These are phyloP conservation scores for Heterodera carotae DNA, from an alignment of 1,140 invertebrate genomes.

Conservation along the genomic window DNA sequence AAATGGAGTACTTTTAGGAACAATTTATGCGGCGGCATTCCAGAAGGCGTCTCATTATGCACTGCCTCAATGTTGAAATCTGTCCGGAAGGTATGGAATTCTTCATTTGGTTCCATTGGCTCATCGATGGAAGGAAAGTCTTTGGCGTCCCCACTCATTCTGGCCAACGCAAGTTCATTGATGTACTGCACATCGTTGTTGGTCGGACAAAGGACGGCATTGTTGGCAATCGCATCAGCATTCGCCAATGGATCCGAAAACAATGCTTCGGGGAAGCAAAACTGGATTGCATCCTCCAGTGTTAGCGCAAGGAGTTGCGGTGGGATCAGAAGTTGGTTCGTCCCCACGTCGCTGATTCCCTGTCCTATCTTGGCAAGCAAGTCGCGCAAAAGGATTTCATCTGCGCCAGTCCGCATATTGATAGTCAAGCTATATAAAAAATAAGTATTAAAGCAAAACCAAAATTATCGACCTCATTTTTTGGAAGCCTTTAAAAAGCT, in stretches of 20 bases:
- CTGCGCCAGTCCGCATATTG: conserved; percentile 30
- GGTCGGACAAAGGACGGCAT: not conserved
- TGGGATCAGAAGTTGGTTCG: not conserved
- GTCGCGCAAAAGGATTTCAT: not conserved
- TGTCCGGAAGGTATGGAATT: not conserved
- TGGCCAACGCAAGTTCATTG: not conserved
- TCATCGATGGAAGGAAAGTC: not conserved
- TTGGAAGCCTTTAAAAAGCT: conserved; percentile 5
- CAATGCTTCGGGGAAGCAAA: not conserved
- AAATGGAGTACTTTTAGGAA: conserved; percentile 66
- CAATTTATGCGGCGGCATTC: conserved; percentile 66
- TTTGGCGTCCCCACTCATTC: not conserved
- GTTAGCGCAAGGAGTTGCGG: not conserved
- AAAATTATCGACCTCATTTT: conserved; percentile 1
- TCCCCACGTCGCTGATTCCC: not conserved
- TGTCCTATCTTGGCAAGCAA: not conserved
- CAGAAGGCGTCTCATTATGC: too few relatives aligned
- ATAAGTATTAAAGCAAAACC: not conserved
- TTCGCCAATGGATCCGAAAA: not conserved
- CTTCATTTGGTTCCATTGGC: not conserved
- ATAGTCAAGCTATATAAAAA: not conserved
- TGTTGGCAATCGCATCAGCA: not conserved
- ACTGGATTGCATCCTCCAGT: not conserved
- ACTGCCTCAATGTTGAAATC: too few relatives aligned
- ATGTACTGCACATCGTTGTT: conserved; percentile 2